A percentile compares a stretch with the other conserved stretches of the same genome.
These are phyloP conservation scores for Crenuchus spilurus DNA, from an alignment of 2,797 vertebrate species.

Conservation along the genomic window DNA sequence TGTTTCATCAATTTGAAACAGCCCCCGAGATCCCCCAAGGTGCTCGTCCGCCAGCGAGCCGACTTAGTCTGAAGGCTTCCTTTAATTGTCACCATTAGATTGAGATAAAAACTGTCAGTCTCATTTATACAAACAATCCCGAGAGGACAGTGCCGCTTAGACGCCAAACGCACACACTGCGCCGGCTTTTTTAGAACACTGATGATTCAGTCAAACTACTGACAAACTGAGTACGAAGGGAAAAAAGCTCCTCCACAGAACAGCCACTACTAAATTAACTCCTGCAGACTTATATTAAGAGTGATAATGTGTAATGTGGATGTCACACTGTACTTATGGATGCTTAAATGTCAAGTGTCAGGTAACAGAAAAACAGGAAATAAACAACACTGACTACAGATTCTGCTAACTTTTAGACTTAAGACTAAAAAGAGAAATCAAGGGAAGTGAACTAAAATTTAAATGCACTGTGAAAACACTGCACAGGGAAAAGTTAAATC, in stretches of 20 bases:
- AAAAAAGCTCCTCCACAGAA: neutral
- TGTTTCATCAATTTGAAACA: slow-evolving; percentile 91
- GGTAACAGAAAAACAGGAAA: neutral
- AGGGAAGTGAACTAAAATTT: no score
- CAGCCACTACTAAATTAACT: neutral
- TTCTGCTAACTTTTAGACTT: neutral
- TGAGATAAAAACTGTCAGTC: slow-evolving; percentile 68
- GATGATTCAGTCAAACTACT: slow-evolving; percentile 1
- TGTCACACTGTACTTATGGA: neutral
- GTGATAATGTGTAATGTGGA: no score
- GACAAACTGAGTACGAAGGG: slow-evolving; percentile 26
- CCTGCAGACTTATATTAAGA: slow-evolving; percentile 2
- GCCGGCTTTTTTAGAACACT: slow-evolving; percentile 20
- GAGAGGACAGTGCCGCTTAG: slow-evolving; percentile 51
- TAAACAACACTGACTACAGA: neutral
- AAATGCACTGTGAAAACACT: no score
- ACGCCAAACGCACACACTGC: slow-evolving; percentile 28
- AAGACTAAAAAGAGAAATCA: neutral
- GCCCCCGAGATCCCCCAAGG: slow-evolving; percentile 87
- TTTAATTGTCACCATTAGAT: slow-evolving; percentile 92
- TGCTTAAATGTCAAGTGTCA: slow-evolving; percentile 4
- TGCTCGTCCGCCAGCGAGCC: slow-evolving; percentile 86
- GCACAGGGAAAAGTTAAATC: no score
- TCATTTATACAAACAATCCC: slow-evolving; percentile 63
- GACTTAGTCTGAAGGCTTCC: slow-evolving; percentile 88